These are phyloP conservation scores for Magallana nippona DNA, from an alignment of 2,888 invertebrate species.

Conservation along the genomic window DNA sequence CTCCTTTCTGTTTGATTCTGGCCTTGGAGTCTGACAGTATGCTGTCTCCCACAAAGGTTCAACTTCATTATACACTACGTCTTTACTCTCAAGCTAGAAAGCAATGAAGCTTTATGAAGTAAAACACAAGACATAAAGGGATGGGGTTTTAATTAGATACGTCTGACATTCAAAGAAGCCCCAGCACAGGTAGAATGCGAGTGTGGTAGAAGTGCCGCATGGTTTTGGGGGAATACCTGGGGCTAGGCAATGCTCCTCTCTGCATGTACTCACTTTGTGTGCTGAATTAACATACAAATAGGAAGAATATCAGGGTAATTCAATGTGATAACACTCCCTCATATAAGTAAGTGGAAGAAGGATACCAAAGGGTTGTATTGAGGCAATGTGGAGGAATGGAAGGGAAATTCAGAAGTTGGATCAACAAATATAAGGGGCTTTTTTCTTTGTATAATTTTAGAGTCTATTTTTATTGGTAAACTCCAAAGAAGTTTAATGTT, in stretches of 20 bases:
- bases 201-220: not conserved
- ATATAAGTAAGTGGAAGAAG: not conserved
- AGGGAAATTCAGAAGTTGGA: not conserved
- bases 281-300: not conserved
- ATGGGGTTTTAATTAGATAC: slow-evolving; percentile 10
- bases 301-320: slow-evolving; percentile 23
- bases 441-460: not conserved
- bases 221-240: slow-evolving; percentile 22
- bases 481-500: not conserved
- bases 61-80: slow-evolving; percentile 5
- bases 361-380: not conserved
- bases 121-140: slow-evolving; percentile 26
- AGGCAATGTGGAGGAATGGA: not conserved
- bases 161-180: slow-evolving; percentile 16
- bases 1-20: slow-evolving; percentile 27
- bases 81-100: not conserved
- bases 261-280: slow-evolving; percentile 31
- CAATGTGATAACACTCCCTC: not conserved
- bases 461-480: not conserved
- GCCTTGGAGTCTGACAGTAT: not conserved
- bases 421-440: not conserved
- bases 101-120: slow-evolving; percentile 27
- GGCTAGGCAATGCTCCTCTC: slow-evolving; percentile 25
- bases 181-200: slow-evolving; percentile 13
- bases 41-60: slow-evolving; percentile 24